Evolutionary conservation across 2,113 vertebrate species (phyloP).

Genomic region (Rhadina sibilatrix): DNA sequence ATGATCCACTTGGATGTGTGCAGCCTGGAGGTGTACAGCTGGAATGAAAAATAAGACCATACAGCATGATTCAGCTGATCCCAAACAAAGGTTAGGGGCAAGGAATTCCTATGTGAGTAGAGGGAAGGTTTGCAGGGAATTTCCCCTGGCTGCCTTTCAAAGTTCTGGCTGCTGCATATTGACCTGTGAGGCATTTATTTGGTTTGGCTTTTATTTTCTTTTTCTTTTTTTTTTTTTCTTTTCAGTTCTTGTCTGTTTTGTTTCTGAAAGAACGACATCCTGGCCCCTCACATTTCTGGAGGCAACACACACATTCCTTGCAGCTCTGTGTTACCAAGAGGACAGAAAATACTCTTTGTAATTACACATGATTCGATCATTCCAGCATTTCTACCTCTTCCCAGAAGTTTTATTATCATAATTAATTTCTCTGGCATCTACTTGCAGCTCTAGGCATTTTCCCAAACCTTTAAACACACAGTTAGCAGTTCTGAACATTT

Average conservation of each 20-base stretch:
- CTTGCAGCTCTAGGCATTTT: conserved; percentile 42
- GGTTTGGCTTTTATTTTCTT: conserved; percentile 10
- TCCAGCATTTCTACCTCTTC: conserved; percentile 42
- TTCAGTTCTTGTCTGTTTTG: not conserved
- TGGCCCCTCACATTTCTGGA: conserved; percentile 31
- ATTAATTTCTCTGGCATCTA: conserved; percentile 60
- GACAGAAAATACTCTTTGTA: conserved; percentile 3
- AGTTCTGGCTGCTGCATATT: not conserved
- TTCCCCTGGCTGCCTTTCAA: conserved; percentile 7
- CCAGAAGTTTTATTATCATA: conserved; percentile 50
- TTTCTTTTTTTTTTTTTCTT: not conserved
- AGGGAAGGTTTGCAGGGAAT: conserved; percentile 10
- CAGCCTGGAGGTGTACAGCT: not conserved
- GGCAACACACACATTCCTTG: conserved; percentile 6
- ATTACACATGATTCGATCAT: conserved; percentile 34
- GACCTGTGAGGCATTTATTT: conserved; percentile 39
- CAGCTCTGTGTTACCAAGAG: not conserved
- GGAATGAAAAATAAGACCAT: not conserved
- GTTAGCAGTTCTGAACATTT: conserved; percentile 1
- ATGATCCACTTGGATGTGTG: not conserved
- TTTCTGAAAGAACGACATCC: conserved; percentile 18
- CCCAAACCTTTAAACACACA: conserved; percentile 24
- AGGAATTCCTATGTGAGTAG: conserved; percentile 29
- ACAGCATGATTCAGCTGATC: conserved; percentile 6
- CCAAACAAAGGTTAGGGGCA: not conserved